These are phyloP conservation scores for Sceliomorpha sp. DNA, from an alignment of 2,888 invertebrate genomes.

Conservation along the genomic window DNA sequence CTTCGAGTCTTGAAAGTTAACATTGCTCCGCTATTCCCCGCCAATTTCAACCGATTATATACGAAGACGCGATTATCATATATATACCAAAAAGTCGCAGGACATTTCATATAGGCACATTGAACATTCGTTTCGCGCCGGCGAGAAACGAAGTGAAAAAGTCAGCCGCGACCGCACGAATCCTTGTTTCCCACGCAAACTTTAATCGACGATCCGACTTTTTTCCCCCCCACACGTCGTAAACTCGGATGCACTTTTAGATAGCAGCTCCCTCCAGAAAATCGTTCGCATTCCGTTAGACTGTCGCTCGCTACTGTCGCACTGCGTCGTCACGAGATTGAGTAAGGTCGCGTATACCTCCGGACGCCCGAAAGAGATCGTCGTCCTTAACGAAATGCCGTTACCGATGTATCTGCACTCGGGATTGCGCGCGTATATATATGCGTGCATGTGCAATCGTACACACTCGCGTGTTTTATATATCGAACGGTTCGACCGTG, in stretches of 20 bases:
- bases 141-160: no score
- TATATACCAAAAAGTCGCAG: no score
- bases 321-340: constrained; percentile 27
- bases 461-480: constrained; percentile 5
- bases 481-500: constrained; percentile 24
- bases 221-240: constrained; percentile 6
- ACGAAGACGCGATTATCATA: no score
- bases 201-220: not conserved
- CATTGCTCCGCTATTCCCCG: no score
- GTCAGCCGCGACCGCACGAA: no score
- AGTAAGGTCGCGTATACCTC: constrained; percentile 34
- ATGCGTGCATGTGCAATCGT: constrained; percentile 16
- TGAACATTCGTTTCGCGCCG: no score
- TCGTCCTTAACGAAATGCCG: constrained; percentile 42
- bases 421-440: not conserved
- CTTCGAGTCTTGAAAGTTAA: no score
- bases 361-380: constrained; percentile 38
- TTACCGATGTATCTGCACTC: constrained; percentile 22
- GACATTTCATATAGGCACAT: no score
- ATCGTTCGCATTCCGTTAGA: constrained; percentile 30
- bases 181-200: no score
- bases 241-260: constrained; percentile 27
- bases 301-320: constrained; percentile 12
- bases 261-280: constrained; percentile 20
- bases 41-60: no score